Conservation (phyloP, 92 coral and sea anemone species). For the Phymanthus crucifer region DNA sequence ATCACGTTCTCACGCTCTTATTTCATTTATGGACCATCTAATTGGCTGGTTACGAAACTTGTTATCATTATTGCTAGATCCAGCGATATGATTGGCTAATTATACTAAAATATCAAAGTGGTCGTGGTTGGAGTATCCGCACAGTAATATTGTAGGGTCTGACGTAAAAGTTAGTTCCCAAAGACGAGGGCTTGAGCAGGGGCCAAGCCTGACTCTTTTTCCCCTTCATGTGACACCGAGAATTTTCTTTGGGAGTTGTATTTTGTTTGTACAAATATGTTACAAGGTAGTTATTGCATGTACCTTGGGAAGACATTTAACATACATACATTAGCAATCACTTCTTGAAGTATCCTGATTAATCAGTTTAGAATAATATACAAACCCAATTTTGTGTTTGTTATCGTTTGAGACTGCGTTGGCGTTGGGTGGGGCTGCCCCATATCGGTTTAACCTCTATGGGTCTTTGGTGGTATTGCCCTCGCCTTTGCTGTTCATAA, state of each 20-base stretch:
- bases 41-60: too few species aligned
- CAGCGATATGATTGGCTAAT: too few species aligned
- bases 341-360: background rate
- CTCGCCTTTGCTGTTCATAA: slow-evolving; percentile 14
- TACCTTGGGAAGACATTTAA: background rate
- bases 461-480: slow-evolving; percentile 18
- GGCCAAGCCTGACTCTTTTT: slow-evolving; percentile 7
- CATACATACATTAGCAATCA: background rate
- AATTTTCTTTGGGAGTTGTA: background rate
- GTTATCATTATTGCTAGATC: too few species aligned
- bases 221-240: background rate
- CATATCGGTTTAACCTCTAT: background rate
- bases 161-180: too few species aligned
- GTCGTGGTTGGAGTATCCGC: too few species aligned
- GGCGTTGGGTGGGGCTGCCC: slow-evolving; percentile 16
- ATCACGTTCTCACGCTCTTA: too few species aligned
- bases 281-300: background rate
- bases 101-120: too few species aligned
- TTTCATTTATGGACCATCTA: too few species aligned
- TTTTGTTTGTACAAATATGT: background rate
- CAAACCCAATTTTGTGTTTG: background rate
- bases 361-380: background rate
- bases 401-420: slow-evolving; percentile 6
- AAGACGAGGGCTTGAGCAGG: slow-evolving; percentile 17
- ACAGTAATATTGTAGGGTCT: too few species aligned